Evolutionary conservation across 2,113 vertebrate species (phyloP), one percentile per base, ranked within the genome.

Genomic region (Nanorana parkeri): DNA sequence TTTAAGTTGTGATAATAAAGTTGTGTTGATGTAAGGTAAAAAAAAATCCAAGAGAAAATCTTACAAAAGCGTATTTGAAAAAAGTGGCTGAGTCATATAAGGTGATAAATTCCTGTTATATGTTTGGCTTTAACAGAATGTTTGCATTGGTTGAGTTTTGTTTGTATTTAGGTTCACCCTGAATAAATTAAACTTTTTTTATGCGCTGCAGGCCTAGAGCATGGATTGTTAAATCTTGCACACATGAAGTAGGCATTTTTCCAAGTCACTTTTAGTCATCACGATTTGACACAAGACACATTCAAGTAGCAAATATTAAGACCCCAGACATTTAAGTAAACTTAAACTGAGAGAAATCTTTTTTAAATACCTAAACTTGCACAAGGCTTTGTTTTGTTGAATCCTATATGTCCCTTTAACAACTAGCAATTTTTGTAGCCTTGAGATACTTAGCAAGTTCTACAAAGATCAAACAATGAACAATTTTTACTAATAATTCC

Each of bases 101-200:
- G 68, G 79, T 81, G 79, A 81, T 81, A 81, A 73, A 81, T 81
- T 81, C 79, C 69, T 81, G 68, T 65, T 74, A 71, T 81, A 74
- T 81, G 79, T 81, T 81, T 81, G 79, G 60, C 69, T 65, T 81
- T 73, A 81, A 81, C 74, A 74, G 60, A 73, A 81, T 81, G 79
- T 81, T 81, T 81, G 79, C 79, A 65, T 74, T 73, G 69, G 58
- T 81, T 64, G 58, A 74, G 60, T 41, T 74, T 24, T 81, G 79
- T 81, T 81, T 81, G 79, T 81, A 68, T 81, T 81, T 81, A 81
- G 69, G 68, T 81, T 81, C 54, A 47, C 68, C 79, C 47, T 65
- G 79, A 81, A 81, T 81, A 81, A 73, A 81, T 81, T 74, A 73
- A 23, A 64, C 47, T 55, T 74, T 81, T n/a, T 74, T 81, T 81